Conservation (phyloP, 1,140 invertebrate species). For the Calycopis cecrops region DNA sequence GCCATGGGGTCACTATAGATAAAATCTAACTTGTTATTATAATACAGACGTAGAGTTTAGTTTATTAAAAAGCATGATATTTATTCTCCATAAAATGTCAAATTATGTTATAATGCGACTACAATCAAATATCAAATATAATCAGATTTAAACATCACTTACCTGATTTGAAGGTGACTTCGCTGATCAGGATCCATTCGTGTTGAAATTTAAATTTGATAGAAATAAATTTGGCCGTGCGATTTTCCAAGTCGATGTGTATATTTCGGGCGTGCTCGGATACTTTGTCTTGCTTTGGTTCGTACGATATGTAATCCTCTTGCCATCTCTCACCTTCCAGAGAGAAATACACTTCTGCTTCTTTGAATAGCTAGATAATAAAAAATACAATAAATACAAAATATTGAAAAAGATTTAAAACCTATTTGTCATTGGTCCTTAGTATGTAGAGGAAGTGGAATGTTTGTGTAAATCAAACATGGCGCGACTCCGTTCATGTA, state of each 20-base stretch:
- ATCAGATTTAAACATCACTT: slow-evolving; percentile 45
- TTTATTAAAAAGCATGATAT: too few relatives aligned
- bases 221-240: slow-evolving; percentile 85
- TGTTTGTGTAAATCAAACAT: too few relatives aligned
- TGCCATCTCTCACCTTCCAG: slow-evolving; percentile 85
- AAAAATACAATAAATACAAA: too few relatives aligned
- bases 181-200: slow-evolving; percentile 93
- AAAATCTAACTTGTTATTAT: too few relatives aligned
- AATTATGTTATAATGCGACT: too few relatives aligned
- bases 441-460: too few relatives aligned
- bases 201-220: slow-evolving; percentile 86
- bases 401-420: too few relatives aligned
- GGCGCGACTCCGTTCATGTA: too few relatives aligned
- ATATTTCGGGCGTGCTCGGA: slow-evolving; percentile 82
- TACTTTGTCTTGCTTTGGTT: slow-evolving; percentile 76
- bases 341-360: slow-evolving; percentile 85
- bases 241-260: slow-evolving; percentile 83
- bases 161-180: slow-evolving; percentile 88
- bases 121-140: not conserved
- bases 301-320: slow-evolving; percentile 69
- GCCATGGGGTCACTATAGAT: too few relatives aligned
- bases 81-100: too few relatives aligned
- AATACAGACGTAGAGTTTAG: too few relatives aligned
- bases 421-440: too few relatives aligned
- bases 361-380: slow-evolving; percentile 79